Conservation (phyloP, 2,113 vertebrate species). For the Rhagologus leucostigma region DNA sequence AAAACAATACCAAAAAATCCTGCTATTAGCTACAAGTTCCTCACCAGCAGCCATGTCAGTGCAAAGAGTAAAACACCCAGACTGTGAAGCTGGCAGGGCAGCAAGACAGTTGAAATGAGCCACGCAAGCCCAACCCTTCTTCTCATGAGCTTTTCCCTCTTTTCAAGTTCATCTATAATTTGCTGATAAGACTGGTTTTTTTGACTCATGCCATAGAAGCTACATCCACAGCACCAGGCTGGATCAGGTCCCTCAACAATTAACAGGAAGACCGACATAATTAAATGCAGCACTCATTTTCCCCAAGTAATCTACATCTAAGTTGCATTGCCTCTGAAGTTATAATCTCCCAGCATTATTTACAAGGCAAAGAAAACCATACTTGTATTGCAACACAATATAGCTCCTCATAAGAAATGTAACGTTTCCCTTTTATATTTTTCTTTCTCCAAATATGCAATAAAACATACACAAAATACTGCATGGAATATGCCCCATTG, state of each 20-base stretch:
- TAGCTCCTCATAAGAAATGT: not conserved
- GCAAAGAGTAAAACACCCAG: not conserved
- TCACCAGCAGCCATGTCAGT: not conserved
- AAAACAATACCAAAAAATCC: not conserved
- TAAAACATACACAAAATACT: slow-evolving; percentile 8
- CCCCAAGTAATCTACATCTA: not conserved
- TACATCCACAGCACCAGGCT: not conserved
- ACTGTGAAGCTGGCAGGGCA: not conserved
- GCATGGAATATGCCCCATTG: not conserved
- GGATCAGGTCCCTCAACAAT: not conserved
- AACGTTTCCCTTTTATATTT: not conserved
- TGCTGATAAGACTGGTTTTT: not conserved
- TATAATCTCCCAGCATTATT: not conserved
- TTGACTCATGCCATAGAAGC: not conserved
- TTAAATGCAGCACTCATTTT: not conserved
- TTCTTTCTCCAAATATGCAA: not conserved
- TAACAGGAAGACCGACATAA: not conserved
- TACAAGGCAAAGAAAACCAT: not conserved
- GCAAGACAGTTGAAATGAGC: not conserved
- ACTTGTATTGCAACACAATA: not conserved
- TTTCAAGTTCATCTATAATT: not conserved
- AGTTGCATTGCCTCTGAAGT: not conserved
- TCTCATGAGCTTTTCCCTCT: not conserved
- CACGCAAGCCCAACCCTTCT: not conserved
- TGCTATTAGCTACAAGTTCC: not conserved